Evolutionary conservation across 2,113 vertebrate species (phyloP), one percentile per base, ranked within the genome.

Genomic region (Siniperca chuatsi): DNA sequence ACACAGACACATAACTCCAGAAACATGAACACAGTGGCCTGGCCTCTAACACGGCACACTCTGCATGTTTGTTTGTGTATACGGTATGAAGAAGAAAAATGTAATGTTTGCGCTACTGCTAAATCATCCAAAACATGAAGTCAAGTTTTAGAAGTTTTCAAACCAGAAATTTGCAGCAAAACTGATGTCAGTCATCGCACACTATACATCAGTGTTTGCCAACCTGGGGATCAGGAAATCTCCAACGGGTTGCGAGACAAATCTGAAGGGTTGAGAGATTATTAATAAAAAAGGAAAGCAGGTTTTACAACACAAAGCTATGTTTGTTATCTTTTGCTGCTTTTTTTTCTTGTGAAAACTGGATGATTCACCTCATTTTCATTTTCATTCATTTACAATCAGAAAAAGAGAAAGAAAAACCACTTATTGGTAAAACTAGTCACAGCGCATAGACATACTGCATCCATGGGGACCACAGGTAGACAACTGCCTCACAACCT

Each of bases 81-180:
- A 67, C 15, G 7, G 29, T 7, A 44, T 54, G 37, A 57, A 80
- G 86, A 82, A 84, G 69, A 78, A 81, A 88, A 75, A 73, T 73
- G 54, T 48, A 65, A 78, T 66, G 78, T 66, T 82, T 84, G 62
- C 0, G 65, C 79, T 83, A 35, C 78, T 57, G 69, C 87, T 91
- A 91, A 94, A 89, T 88, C 82, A 90, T 91, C 88, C 86, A 88
- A 90, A 93, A 89, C 81, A 78, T 60, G 50, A 13, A 74, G 29
- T 44, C 6, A 23, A 40, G 16, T 50, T 16, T 50, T 4, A 15
- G 15, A 40, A 4, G 8, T 73, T 73, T 46, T 73, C 52, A 13
- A 44, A 74, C 16, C 52, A 57, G 70, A 72, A 58, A 73, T 33
- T 4, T 21, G 29, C 68, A 29, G 46, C 18, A 54, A 21, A 35